Percentiles rank a stretch among this genome's conserved stretches.
Evolutionary conservation across 2,797 vertebrate species (phyloP).

Genomic region (Muscicapa striata): DNA sequence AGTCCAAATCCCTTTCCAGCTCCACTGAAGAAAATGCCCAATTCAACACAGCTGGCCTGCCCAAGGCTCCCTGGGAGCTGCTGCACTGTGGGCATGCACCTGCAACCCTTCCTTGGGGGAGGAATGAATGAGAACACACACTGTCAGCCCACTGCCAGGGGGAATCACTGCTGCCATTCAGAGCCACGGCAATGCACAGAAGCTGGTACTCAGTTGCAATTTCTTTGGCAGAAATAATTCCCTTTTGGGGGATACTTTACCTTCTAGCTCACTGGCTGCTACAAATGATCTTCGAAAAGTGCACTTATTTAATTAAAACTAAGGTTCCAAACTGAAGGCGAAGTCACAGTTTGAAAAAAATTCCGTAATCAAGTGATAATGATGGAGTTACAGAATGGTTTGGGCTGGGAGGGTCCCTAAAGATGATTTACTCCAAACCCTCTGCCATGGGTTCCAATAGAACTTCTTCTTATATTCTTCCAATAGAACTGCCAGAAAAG

Average conservation of each 20-base stretch:
- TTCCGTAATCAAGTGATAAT: neutral
- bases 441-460: neutral
- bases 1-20: conserved; percentile 8
- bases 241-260: neutral
- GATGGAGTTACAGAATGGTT: neutral
- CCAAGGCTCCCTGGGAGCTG: neutral
- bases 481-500: neutral
- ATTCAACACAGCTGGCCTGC: conserved; percentile 52
- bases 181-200: neutral
- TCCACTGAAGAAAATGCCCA: conserved; percentile 10
- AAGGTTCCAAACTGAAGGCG: neutral
- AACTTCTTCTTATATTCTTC: too few species aligned
- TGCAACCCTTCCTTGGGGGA: conserved; percentile 8
- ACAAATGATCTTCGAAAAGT: neutral
- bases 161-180: conserved; percentile 33
- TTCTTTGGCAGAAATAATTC: neutral
- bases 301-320: neutral
- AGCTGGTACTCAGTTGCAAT: neutral
- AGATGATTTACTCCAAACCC: neutral
- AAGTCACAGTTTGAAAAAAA: neutral
- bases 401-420: neutral
- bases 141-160: neutral
- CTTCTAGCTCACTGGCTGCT: neutral
- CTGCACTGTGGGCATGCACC: neutral
- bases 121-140: conserved; percentile 7